These are phyloP conservation scores for Halocynthia roretzi DNA, from an alignment of 23 tunicate species.

Conservation along the genomic window DNA sequence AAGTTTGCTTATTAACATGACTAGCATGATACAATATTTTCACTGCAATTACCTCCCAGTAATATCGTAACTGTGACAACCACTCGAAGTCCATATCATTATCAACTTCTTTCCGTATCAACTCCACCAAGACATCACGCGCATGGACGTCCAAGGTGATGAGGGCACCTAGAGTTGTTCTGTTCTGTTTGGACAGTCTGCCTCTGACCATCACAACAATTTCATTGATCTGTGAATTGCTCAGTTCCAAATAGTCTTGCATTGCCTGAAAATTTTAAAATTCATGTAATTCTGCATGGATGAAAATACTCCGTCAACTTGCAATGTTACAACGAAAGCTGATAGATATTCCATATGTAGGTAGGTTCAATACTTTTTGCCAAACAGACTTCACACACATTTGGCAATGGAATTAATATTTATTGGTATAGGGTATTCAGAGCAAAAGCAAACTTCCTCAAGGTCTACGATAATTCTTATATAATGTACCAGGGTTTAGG, in stretches of 20 bases:
- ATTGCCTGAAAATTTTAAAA: slow-evolving; percentile 65
- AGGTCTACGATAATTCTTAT: no score
- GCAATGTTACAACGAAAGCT: no score
- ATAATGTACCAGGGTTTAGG: no score
- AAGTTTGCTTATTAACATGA: no score
- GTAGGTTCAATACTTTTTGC: no score
- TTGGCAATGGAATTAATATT: no score
- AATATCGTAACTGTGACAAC: slow-evolving; percentile 91
- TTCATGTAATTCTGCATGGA: neutral
- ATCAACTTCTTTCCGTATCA: slow-evolving; percentile 72
- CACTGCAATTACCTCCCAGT: slow-evolving; percentile 74
- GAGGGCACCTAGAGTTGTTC: slow-evolving; percentile 92
- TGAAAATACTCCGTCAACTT: no score
- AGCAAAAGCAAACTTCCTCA: no score
- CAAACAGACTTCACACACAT: no score
- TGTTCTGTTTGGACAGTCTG: slow-evolving; percentile 89
- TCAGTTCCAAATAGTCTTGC: slow-evolving; percentile 71
- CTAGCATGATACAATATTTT: neutral
- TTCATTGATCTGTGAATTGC: slow-evolving; percentile 87
- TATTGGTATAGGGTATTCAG: neutral
- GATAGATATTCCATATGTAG: no score
- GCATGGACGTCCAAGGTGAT: slow-evolving; percentile 96
- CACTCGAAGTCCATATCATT: slow-evolving; percentile 82
- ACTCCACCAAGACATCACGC: slow-evolving; percentile 77
- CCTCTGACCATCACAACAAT: slow-evolving; percentile 95